Conservation (phyloP, 2,888 invertebrate species). For the Drosophila mulleri region DNA sequence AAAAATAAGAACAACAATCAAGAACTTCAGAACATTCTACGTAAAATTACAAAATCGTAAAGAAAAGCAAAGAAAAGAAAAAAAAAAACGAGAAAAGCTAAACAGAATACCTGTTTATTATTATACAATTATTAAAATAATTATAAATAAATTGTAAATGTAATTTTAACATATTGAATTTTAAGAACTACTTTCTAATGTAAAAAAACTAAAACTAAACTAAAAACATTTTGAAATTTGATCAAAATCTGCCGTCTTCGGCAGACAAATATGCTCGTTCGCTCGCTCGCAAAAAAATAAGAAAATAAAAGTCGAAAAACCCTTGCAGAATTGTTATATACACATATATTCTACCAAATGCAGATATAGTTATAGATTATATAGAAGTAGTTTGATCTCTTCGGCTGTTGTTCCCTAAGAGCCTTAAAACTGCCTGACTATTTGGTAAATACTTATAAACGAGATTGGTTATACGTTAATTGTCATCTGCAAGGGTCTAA, state of each 20-base stretch:
- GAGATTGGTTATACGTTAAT: constrained; percentile 9
- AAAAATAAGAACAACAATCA: constrained; percentile 34
- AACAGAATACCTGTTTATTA: constrained; percentile 27
- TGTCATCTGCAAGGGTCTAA: constrained; percentile 26
- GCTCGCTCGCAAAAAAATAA: constrained; percentile 8
- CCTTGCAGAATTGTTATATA: constrained; percentile 21
- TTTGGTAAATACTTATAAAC: constrained; percentile 15
- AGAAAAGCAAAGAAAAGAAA: constrained; percentile 8
- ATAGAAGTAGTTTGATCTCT: constrained; percentile 17
- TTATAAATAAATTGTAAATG: constrained; percentile 44
- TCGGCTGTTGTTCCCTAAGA: constrained; percentile 27
- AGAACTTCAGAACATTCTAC: constrained; percentile 56
- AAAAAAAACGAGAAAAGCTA: constrained; percentile 3
- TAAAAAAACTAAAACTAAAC: not conserved
- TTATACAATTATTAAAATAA: constrained; percentile 44
- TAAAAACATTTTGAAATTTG: constrained; percentile 26
- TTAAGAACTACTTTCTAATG: constrained; percentile 44
- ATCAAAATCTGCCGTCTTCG: constrained; percentile 16
- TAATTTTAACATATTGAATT: constrained; percentile 36
- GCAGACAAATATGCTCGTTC: not conserved
- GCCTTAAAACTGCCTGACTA: constrained; percentile 26
- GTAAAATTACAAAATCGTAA: constrained; percentile 32
- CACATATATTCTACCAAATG: constrained; percentile 13
- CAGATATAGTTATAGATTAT: constrained; percentile 5
- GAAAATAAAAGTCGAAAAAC: not conserved